Evolutionary conservation across 92 coral and sea anemone genomes (phyloP), one percentile per base, ranked within the genome.

Genomic region (Paragorgia papillata): DNA sequence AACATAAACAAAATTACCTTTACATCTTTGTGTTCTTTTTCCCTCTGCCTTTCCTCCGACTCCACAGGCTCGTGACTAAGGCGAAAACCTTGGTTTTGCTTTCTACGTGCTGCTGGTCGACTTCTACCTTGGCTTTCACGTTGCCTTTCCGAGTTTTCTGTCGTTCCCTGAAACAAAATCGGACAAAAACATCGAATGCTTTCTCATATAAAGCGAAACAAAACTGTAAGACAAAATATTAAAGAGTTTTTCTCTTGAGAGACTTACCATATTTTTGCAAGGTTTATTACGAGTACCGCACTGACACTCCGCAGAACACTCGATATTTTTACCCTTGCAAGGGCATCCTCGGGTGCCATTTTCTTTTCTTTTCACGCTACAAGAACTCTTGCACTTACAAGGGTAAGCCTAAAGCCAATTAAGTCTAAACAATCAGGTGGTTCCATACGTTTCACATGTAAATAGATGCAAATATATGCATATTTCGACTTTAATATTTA

Each of bases 211-310:
- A 37, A 37, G 61, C 61, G n/a, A 55, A 55, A 27, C 12, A 55
- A 55, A 27, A 21, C 19, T 55, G 61, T 24, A 17, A 55, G 9
- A 55, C 61, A 55, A 19, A 21, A 17, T 12, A 9, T 24, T 19
- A 19, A 12, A 55, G 12, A 12, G 10, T 12, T 27, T 55, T 27
- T 55, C 12, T 21, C 61, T 55, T 55, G 26, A 73, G 14, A 51
- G 4, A 43, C 62, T 73, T 53, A 73, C 79, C 61, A 39, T 73
- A 49, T 73, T 73, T 53, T 73, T 58, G 79, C 79, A 73, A 51
- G 79, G 79, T 73, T 73, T 73, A 73, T 31, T 32, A 43, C 79
- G 66, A 61, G 79, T 73, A 41, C 79, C 79, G 53, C 79, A 73
- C 53, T 25, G 57, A 73, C 79, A 73, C 37, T 24, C 79, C 64